Base-by-base conservation (phyloP, 1,140 invertebrate genomes). In the honey bee (Apis mellifera) region DNA sequence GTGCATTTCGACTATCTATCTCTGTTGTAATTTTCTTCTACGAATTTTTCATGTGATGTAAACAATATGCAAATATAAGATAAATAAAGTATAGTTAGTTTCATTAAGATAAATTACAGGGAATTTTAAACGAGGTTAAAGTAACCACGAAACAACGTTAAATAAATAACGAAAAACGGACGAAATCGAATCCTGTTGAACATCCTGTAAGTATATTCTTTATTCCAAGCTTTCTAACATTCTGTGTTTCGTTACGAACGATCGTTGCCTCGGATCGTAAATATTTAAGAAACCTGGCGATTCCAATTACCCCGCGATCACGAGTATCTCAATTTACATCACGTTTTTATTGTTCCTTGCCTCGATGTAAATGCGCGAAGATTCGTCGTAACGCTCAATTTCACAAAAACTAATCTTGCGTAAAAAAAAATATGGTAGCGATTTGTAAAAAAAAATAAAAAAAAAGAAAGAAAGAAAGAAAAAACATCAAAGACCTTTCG, bases 241-340 rank as follows among this genome's bases (percentile, higher is more conserved):
- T 54, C 42, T 23, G 5, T 7, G 12, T 84, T 73, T 52, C 68
- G 9, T 70, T 48, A 26, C 9, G 17, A 50, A 48, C 62, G 54
- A 55, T 59, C 71, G 57, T 26, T 68, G 19, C 3, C n/a, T 70
- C 69, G 42, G 19, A 71, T 71, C 15, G 72, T 72, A 83, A 83
- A 83, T 83, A 85, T 78, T 85, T 78, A 50, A 72, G 21, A 42
- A 71, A 72, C 42, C 60, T 59, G 66, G 19, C 57, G 32, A 42
- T 84, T 69, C n/a, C 26, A 69, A 12, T 73, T 32, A 59, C 55
- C 8, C 32, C 48, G 17, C 42, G 54, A 68, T 57, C 52, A 73
- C 69, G 23, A 42, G 57, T 32, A 55, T 12, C 23, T 50, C 69
- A 42, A 54, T 54, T 8, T 48, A 52, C 48, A 62, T 48, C 57